Percentiles rank a stretch among this genome's conserved stretches.
phyloP scores from a whole-genome alignment of 2,797 vertebrate species.

The Bovichtus variegatus region DNA sequence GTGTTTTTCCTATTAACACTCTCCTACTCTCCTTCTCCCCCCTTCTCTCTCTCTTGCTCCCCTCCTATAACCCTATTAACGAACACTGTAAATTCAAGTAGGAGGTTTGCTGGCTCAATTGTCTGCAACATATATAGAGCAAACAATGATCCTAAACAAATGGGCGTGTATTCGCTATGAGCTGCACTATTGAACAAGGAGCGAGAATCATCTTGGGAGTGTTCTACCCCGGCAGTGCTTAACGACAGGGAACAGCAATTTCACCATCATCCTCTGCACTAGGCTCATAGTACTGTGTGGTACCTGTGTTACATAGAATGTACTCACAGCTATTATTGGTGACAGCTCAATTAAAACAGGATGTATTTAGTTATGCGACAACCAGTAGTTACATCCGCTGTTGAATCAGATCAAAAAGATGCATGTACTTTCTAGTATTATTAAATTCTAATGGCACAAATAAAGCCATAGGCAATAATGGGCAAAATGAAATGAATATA shows the following conservation, averaged over 20 bases:
- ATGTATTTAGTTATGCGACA: constrained; percentile 28
- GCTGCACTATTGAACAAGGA: constrained; percentile 68
- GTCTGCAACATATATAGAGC: constrained; percentile 86
- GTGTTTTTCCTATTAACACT: constrained; percentile 79
- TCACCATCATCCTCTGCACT: constrained; percentile 34
- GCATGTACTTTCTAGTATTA: constrained; percentile 16
- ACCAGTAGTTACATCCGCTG: constrained; percentile 12
- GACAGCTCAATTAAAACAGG: constrained; percentile 40
- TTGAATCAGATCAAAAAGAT: constrained; percentile 28
- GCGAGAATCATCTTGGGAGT: constrained; percentile 47
- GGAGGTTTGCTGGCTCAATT: constrained; percentile 82
- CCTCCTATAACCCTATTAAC: constrained; percentile 84
- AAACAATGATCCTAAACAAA: constrained; percentile 80
- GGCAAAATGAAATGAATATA: constrained; percentile 23
- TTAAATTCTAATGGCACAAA: constrained; percentile 40
- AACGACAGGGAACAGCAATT: constrained; percentile 44
- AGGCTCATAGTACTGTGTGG: neutral
- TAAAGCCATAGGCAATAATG: constrained; percentile 18
- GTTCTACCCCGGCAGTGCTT: constrained; percentile 40
- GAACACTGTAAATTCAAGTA: constrained; percentile 77
- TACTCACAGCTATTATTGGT: constrained; percentile 20
- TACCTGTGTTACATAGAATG: constrained; percentile 11
- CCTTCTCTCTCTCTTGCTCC: constrained; percentile 68
- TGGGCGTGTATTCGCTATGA: constrained; percentile 56
- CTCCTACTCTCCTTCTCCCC: constrained; percentile 3